Base-by-base conservation (phyloP, 1,140 invertebrate genomes). In the Thereuonema tuberculata region DNA sequence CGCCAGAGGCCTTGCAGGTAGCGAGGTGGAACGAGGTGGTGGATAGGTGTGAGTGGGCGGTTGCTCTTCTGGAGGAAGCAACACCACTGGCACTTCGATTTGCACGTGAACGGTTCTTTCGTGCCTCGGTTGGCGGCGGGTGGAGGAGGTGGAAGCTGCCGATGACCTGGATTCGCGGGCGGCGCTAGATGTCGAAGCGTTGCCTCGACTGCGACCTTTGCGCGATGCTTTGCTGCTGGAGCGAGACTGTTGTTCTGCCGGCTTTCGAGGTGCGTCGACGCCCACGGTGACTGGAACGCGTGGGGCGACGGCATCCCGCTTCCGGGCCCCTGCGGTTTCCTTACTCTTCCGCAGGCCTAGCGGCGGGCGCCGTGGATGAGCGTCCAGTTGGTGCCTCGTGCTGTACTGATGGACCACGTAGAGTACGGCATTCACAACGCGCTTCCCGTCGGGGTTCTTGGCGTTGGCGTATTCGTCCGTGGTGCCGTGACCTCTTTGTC, bases 391-490 rank as follows among this genome's bases (percentile, higher is more conserved):
- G 37, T 43, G 17, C 17, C 48, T 5, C 48, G 48, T 12, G 48
- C 48, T 50, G 48, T 50, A 50, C 21, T 50, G 48, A 5, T 50
- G 48, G 5, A 20, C 48, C 48, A 50, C 21, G 48, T 12, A 50
- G 48, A 17, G 48, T 20, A 50, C 21, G 48, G 48, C 48, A 21
- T 50, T 50, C 5, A 50, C 5, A 14, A 55, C 24, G 9, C 53
- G 53, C 17, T 25, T 14, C 2, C 53, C 53, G 24, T 55, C 53
- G 3, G 53, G 53, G 53, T 28, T 55, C 21, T 55, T 55, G 27
- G 17, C 17, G 23, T 24, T 50, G 48, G 48, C 48, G 23, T 50
- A 20, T 14, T 55, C 53, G 23, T 12, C 15, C 3, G 25, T 55
- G 28, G 2, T 29, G 28, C 15, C 27, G 24, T 12, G 25, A 3